Evolutionary conservation across 1,140 invertebrate species (phyloP).

Genomic region (Diplogasteroides magnus): DNA sequence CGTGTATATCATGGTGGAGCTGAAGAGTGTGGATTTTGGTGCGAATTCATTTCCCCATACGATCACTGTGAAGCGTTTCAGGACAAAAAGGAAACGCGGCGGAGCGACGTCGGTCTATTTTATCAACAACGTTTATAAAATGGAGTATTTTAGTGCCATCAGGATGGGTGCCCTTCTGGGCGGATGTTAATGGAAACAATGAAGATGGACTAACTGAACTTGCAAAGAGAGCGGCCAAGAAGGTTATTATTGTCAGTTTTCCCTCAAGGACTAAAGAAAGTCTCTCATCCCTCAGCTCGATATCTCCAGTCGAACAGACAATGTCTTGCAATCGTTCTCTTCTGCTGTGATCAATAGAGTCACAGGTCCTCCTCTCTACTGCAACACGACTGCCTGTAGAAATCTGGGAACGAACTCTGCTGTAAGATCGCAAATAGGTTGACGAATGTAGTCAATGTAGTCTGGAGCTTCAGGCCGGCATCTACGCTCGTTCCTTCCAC

Average conservation of each 20-base stretch:
- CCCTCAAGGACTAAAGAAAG: background rate
- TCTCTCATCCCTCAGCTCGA: background rate
- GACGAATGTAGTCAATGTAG: no score
- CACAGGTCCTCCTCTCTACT: background rate
- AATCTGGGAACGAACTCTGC: no score
- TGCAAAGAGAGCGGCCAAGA: background rate
- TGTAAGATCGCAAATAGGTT: no score
- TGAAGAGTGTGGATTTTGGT: conserved; percentile 26
- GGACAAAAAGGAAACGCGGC: background rate
- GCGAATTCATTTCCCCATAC: background rate
- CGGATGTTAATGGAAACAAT: background rate
- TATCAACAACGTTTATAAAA: background rate
- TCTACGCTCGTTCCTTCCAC: no score
- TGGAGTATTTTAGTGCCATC: background rate
- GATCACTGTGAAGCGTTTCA: background rate
- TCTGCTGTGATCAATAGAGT: background rate
- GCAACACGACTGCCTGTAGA: conserved; percentile 1
- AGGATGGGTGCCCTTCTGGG: background rate
- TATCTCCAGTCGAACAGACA: background rate
- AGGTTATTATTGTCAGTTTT: background rate
- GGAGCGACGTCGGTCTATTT: background rate
- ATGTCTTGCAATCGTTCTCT: background rate
- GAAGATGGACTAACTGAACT: background rate
- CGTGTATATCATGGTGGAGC: conserved; percentile 25
- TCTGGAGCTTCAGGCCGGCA: no score